Conservation (phyloP, 2,888 invertebrate genomes). For the Therioaphis trifolii region DNA sequence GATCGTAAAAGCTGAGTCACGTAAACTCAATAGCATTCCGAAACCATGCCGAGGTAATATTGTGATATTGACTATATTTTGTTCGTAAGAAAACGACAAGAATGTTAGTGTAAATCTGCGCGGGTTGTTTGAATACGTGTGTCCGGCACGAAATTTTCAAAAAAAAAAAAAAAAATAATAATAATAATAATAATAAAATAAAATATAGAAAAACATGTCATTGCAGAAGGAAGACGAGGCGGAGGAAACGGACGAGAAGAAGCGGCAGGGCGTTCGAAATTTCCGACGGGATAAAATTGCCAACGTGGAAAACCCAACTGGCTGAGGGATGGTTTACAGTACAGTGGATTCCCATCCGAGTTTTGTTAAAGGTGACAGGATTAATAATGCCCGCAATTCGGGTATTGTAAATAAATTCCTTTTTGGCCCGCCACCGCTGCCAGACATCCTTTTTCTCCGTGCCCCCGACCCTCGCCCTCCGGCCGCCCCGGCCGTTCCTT, state of each 20-base stretch:
- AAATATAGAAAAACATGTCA: background rate
- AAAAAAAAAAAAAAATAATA: background rate
- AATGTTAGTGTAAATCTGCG: background rate
- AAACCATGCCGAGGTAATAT: conserved; percentile 3
- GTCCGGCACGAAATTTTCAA: background rate
- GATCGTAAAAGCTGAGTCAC: conserved; percentile 32
- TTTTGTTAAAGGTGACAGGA: conserved; percentile 58
- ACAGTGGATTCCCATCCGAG: conserved; percentile 37
- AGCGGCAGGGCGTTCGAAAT: background rate
- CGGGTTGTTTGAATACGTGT: conserved; percentile 28
- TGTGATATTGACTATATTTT: conserved; percentile 26
- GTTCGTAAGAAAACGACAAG: background rate
- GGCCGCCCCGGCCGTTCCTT: background rate
- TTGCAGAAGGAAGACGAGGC: too few relatives aligned
- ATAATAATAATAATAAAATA: background rate
- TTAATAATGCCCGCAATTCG: conserved; percentile 53
- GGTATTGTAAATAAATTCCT: conserved; percentile 60
- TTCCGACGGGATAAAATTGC: background rate
- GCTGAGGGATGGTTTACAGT: conserved; percentile 44
- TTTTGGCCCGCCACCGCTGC: conserved; percentile 14
- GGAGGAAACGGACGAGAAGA: background rate
- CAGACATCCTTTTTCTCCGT: conserved; percentile 5
- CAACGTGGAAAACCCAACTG: conserved; percentile 8
- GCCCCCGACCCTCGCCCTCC: background rate
- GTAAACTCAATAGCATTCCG: conserved; percentile 41